phyloP scores from a whole-genome alignment of 2,888 invertebrate species.

The Mantis religiosa region DNA sequence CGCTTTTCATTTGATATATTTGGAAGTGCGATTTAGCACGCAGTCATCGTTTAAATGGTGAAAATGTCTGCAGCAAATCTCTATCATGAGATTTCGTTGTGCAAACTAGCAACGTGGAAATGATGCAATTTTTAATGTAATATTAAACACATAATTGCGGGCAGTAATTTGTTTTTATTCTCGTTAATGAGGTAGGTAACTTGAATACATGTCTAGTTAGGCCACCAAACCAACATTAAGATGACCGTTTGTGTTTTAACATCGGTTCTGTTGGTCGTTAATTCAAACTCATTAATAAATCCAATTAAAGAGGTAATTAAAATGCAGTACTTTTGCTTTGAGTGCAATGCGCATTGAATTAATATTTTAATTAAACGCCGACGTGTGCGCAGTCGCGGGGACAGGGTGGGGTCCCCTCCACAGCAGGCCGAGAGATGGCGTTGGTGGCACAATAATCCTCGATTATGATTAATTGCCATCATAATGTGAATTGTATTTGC shows the following conservation, averaged over 20 bases:
- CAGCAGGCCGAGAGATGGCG: background rate
- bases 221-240: background rate
- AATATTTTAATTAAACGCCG: background rate
- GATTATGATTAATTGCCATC: background rate
- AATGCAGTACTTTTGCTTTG: background rate
- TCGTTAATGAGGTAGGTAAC: background rate
- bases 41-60: too few relatives aligned
- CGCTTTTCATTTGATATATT: too few relatives aligned
- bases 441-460: background rate
- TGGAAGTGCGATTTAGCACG: too few relatives aligned
- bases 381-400: background rate
- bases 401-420: background rate
- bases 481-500: too few relatives aligned
- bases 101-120: background rate
- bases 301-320: background rate
- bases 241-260: background rate
- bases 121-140: background rate
- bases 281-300: background rate
- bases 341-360: background rate
- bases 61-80: too few relatives aligned
- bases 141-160: background rate
- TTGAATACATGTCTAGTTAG: background rate
- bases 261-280: background rate
- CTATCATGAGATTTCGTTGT: too few relatives aligned
- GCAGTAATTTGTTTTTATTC: background rate